phyloP scores from a whole-genome alignment of 1,140 invertebrate species.

The Bombus turneri region DNA sequence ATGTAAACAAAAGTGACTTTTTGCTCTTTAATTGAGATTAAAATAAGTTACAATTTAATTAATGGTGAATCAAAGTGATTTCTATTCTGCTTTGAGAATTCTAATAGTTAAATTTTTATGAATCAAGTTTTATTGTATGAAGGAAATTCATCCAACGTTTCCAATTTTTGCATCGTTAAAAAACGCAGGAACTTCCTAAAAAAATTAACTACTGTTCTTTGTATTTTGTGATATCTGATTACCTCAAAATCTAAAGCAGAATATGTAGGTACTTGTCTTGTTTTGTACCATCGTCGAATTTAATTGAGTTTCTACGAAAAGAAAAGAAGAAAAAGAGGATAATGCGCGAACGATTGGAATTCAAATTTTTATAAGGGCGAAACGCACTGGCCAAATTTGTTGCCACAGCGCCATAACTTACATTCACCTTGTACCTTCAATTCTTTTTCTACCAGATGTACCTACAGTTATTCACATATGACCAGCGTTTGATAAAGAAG shows the following conservation, averaged over 20 bases:
- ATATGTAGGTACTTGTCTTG: constrained; percentile 39
- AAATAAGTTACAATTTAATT: constrained; percentile 14
- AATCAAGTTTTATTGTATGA: background rate
- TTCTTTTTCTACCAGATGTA: constrained; percentile 70
- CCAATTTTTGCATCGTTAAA: constrained; percentile 18
- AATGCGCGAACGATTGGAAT: constrained; percentile 24
- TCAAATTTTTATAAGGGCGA: constrained; percentile 34
- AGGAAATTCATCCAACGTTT: background rate
- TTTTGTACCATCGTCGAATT: constrained; percentile 31
- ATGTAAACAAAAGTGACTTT: background rate
- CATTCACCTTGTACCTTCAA: constrained; percentile 52
- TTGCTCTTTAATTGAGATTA: constrained; percentile 6
- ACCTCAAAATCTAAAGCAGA: constrained; percentile 33
- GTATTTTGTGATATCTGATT: constrained; percentile 58
- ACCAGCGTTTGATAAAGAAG: constrained; percentile 66
- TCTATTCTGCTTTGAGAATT: constrained; percentile 13
- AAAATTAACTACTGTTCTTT: constrained; percentile 48
- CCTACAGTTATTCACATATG: constrained; percentile 62
- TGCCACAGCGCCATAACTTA: constrained; percentile 34
- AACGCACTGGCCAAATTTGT: constrained; percentile 54
- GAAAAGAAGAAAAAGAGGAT: background rate
- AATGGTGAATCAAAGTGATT: constrained; percentile 24
- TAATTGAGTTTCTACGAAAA: constrained; percentile 19
- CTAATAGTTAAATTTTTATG: constrained; percentile 16
- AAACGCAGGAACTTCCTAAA: constrained; percentile 11